phyloP scores from a whole-genome alignment of 2,797 vertebrate genomes.

The Percopsis omiscomaycus region DNA sequence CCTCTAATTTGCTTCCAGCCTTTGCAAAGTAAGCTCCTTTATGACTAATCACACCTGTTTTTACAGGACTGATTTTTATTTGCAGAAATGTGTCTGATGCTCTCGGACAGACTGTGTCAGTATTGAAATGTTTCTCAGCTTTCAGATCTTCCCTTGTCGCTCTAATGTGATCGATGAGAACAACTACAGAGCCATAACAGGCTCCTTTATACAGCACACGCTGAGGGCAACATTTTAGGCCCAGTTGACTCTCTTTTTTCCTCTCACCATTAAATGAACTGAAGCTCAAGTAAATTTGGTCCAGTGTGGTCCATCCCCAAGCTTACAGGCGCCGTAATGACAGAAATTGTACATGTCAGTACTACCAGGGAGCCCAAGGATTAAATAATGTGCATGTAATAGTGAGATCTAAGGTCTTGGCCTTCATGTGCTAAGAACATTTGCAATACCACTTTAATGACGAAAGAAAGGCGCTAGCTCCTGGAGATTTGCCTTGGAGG shows the following conservation, averaged over 20 bases:
- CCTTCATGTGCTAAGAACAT: constrained; percentile 73
- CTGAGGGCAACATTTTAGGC: constrained; percentile 77
- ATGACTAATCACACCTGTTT: constrained; percentile 80
- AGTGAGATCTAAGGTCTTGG: constrained; percentile 74
- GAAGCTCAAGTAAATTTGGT: constrained; percentile 65
- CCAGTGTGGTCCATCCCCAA: constrained; percentile 65
- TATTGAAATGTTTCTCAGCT: constrained; percentile 78
- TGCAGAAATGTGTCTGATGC: constrained; percentile 65
- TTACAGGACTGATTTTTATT: constrained; percentile 73
- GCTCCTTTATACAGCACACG: constrained; percentile 63
- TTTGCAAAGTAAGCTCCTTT: constrained; percentile 76
- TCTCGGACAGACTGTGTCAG: constrained; percentile 64
- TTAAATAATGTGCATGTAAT: constrained; percentile 78
- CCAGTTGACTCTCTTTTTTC: constrained; percentile 68
- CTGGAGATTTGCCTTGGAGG: constrained; percentile 61
- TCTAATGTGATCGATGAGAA: constrained; percentile 74
- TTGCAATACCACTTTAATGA: constrained; percentile 74
- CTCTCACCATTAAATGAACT: constrained; percentile 72
- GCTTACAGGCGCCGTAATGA: constrained; percentile 72
- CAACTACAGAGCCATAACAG: constrained; percentile 63
- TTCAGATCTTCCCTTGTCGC: constrained; percentile 69
- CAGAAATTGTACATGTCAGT: constrained; percentile 75
- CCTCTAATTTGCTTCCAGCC: constrained; percentile 80
- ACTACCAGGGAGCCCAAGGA: constrained; percentile 68
- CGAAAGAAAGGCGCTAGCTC: constrained; percentile 57